Conservation (phyloP, 2,888 invertebrate genomes). For the Eupithecia pulchellata region DNA sequence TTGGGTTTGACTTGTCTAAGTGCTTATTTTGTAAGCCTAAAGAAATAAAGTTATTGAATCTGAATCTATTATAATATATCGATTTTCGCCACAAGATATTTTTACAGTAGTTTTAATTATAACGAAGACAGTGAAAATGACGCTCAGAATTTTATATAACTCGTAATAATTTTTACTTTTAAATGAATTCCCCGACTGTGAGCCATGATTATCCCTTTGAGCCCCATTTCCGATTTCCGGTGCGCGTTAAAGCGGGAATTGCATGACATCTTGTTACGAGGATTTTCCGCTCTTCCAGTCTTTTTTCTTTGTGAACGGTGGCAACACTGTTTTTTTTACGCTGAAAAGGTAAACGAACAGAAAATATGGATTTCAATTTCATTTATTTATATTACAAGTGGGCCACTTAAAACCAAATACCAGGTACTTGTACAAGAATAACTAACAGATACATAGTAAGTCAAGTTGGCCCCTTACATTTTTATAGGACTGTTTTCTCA, state of each 20-base stretch:
- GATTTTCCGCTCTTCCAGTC: constrained; percentile 11
- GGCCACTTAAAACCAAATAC: too few species aligned
- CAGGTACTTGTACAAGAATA: too few species aligned
- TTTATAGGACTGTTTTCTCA: too few species aligned
- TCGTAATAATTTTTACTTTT: not conserved
- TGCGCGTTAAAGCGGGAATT: constrained; percentile 23
- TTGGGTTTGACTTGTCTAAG: too few species aligned
- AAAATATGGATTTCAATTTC: too few species aligned
- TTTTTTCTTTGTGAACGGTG: constrained; percentile 5
- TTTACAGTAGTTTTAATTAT: not conserved
- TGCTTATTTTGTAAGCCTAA: too few species aligned
- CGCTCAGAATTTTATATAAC: not conserved
- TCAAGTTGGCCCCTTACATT: too few species aligned
- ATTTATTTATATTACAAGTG: too few species aligned
- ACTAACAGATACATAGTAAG: too few species aligned
- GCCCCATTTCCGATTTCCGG: constrained; percentile 33
- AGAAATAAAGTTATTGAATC: too few species aligned
- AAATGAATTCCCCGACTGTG: constrained; percentile 23
- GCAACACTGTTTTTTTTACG: not conserved
- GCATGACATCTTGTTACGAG: constrained; percentile 31
- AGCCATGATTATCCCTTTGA: constrained; percentile 37
- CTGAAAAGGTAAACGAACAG: too few species aligned
- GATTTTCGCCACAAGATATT: not conserved
- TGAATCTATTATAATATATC: too few species aligned
- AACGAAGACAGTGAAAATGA: not conserved